Percentiles rank a stretch among this genome's conserved stretches.
phyloP scores from a whole-genome alignment of 2,888 invertebrate genomes.

The Tetanocera ferruginea region DNA sequence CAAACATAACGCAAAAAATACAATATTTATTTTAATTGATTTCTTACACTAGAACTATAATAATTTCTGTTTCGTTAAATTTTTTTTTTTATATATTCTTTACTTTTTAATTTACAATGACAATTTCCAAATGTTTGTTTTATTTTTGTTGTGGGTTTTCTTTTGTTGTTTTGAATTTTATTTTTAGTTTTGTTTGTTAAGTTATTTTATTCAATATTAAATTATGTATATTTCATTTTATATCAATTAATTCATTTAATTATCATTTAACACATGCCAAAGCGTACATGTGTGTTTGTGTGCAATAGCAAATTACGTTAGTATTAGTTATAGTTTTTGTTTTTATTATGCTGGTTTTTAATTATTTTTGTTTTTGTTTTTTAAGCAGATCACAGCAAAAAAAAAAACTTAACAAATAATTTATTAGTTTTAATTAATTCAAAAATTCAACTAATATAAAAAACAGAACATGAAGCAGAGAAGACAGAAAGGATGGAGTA shows the following conservation, averaged over 20 bases:
- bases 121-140: neutral
- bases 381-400: slow-evolving; percentile 30
- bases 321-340: neutral
- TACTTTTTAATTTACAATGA: neutral
- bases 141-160: slow-evolving; percentile 7
- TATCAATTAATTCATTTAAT: neutral
- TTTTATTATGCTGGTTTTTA: neutral
- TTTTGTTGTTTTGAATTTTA: neutral
- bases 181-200: neutral
- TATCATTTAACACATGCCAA: slow-evolving; percentile 1
- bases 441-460: neutral
- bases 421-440: neutral
- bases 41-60: neutral
- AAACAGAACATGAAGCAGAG: neutral
- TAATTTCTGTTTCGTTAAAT: neutral
- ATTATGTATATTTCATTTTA: neutral
- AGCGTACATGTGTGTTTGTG: slow-evolving; percentile 1
- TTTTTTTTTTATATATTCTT: neutral
- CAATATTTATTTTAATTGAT: slow-evolving; percentile 5
- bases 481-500: neutral
- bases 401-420: neutral
- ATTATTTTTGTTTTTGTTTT: neutral
- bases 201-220: neutral
- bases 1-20: slow-evolving; percentile 14
- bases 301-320: slow-evolving; percentile 4